Evolutionary conservation across 2,797 vertebrate species (phyloP).

Genomic region (Allobates femoralis): DNA sequence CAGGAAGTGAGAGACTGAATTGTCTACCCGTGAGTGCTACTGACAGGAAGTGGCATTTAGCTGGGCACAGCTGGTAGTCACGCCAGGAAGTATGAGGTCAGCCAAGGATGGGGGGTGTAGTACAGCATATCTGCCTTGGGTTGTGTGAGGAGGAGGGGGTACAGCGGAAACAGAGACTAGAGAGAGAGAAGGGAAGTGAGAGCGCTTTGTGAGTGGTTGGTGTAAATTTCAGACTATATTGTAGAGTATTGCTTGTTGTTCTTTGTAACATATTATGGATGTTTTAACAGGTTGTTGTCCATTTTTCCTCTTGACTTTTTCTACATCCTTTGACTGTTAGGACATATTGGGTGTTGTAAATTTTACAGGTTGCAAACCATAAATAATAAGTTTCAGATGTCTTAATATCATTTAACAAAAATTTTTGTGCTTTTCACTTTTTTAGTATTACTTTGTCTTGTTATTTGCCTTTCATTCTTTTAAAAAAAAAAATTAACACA

Average conservation of each 20-base stretch:
- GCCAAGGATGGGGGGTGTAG: slow-evolving; percentile 28
- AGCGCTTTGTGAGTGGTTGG: slow-evolving; percentile 38
- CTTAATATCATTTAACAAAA: neutral
- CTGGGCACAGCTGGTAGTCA: slow-evolving; percentile 63
- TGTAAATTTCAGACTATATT: neutral
- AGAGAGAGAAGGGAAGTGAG: slow-evolving; percentile 53
- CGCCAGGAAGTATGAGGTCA: slow-evolving; percentile 63
- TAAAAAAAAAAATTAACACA: too few relatives aligned
- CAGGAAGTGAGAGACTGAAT: slow-evolving; percentile 52
- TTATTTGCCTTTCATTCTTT: too few relatives aligned
- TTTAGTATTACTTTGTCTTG: too few relatives aligned
- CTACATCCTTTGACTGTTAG: neutral
- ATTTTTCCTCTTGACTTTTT: neutral
- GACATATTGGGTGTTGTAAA: neutral
- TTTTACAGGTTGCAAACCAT: neutral
- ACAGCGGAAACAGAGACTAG: slow-evolving; percentile 44
- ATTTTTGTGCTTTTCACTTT: neutral
- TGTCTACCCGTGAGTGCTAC: slow-evolving; percentile 42
- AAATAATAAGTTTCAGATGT: neutral
- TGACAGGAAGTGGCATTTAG: slow-evolving; percentile 60
- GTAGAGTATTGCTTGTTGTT: neutral
- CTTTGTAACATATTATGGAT: neutral
- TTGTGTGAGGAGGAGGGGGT: slow-evolving; percentile 35
- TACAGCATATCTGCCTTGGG: slow-evolving; percentile 43
- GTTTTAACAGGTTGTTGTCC: neutral